A percentile compares a stretch with the other conserved stretches of the same genome.
Evolutionary conservation across 2,888 invertebrate species (phyloP).

Genomic region (Agrotis segetum): DNA sequence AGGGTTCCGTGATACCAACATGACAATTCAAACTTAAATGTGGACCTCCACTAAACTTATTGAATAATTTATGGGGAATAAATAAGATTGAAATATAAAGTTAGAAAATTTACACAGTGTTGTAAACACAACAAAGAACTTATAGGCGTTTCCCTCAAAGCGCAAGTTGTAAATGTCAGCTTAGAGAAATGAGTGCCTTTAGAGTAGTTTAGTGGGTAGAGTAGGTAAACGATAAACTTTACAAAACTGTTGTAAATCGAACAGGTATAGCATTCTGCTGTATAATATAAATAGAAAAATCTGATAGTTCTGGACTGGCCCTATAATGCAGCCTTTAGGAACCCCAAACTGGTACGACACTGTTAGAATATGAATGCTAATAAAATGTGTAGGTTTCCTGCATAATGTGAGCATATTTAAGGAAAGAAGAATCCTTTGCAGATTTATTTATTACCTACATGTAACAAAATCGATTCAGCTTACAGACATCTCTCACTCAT

Average conservation of each 20-base stretch:
- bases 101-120: constrained; percentile 49
- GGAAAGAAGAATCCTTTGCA: background rate
- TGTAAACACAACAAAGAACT: constrained; percentile 52
- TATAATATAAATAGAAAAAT: constrained; percentile 39
- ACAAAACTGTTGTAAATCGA: constrained; percentile 15
- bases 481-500: background rate
- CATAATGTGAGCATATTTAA: background rate
- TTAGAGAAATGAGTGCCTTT: constrained; percentile 35
- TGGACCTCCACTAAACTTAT: constrained; percentile 15
- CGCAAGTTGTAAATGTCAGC: constrained; percentile 52
- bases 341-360: background rate
- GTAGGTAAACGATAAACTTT: constrained; percentile 34
- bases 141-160: constrained; percentile 45
- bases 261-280: constrained; percentile 22
- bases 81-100: constrained; percentile 49
- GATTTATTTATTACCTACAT: background rate
- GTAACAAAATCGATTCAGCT: background rate
- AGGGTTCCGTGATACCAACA: constrained; percentile 43
- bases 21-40: constrained; percentile 28
- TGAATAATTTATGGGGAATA: constrained; percentile 47
- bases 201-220: constrained; percentile 11
- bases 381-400: background rate
- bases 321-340: constrained; percentile 21
- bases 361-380: background rate
- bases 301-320: constrained; percentile 12